A percentile compares a stretch with the other conserved stretches of the same genome.
Conservation (phyloP, 2,113 vertebrate species). For the Nanorana parkeri region DNA sequence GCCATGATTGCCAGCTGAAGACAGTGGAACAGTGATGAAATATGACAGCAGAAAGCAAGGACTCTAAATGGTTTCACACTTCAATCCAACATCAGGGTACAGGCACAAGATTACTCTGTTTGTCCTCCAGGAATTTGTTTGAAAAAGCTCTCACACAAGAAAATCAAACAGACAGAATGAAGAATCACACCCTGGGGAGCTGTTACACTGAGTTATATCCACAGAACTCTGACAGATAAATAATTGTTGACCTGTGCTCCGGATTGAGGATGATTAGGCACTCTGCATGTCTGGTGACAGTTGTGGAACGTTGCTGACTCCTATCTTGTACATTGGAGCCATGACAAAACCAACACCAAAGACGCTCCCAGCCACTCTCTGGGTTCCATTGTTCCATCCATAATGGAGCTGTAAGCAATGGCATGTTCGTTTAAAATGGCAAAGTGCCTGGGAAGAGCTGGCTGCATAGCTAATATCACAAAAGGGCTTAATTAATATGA, state of each 20-base stretch:
- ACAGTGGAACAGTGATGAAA: conserved; percentile 59
- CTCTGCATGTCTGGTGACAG: conserved; percentile 58
- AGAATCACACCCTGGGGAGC: conserved; percentile 67
- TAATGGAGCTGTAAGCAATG: conserved; percentile 39
- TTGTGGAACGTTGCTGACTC: conserved; percentile 64
- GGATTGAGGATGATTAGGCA: conserved; percentile 63
- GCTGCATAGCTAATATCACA: conserved; percentile 29
- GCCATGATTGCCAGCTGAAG: conserved; percentile 50
- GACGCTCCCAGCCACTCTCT: conserved; percentile 52
- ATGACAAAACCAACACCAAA: conserved; percentile 59
- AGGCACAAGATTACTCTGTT: conserved; percentile 57
- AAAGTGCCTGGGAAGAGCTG: conserved; percentile 43
- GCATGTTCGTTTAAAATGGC: conserved; percentile 56
- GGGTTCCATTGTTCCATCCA: conserved; percentile 59
- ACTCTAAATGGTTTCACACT: conserved; percentile 65
- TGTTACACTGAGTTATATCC: conserved; percentile 65
- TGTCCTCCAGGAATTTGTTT: conserved; percentile 63
- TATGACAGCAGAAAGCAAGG: conserved; percentile 64
- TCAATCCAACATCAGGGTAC: conserved; percentile 60
- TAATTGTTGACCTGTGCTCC: conserved; percentile 66
- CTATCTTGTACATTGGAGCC: conserved; percentile 59
- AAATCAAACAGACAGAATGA: conserved; percentile 69
- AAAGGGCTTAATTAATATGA: conserved; percentile 41
- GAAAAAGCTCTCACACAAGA: conserved; percentile 61
- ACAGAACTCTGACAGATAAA: conserved; percentile 72